Conservation (phyloP, 2,888 invertebrate species). For the Conops quadrifasciatus region DNA sequence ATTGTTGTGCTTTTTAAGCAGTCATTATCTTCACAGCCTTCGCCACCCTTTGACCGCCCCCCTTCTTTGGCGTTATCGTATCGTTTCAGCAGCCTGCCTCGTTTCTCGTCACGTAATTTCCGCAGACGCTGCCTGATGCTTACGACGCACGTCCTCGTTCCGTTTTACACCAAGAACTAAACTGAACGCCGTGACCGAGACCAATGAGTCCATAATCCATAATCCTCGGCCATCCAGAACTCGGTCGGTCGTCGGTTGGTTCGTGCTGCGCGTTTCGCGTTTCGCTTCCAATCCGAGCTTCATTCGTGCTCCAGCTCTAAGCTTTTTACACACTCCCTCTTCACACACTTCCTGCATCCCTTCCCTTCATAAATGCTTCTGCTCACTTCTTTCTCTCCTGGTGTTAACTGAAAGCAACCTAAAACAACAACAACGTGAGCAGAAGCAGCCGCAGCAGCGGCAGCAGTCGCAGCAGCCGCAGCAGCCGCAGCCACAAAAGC, state of each 20-base stretch:
- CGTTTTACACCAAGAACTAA: slow-evolving; percentile 22
- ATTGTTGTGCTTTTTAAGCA: not conserved
- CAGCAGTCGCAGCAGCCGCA: not conserved
- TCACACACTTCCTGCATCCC: not conserved
- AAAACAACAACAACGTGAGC: no score
- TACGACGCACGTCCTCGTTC: slow-evolving; percentile 3
- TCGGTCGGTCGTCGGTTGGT: slow-evolving; percentile 10
- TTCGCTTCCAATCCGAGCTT: slow-evolving; percentile 8
- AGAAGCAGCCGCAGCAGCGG: no score
- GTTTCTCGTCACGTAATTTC: no score
- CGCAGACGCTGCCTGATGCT: not conserved
- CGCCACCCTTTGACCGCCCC: not conserved
- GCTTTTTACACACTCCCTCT: slow-evolving; percentile 8
- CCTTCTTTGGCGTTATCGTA: no score
- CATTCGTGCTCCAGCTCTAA: slow-evolving; percentile 10
- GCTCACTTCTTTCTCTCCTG: no score
- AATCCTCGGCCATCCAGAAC: slow-evolving; percentile 12
- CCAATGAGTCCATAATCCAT: slow-evolving; percentile 24
- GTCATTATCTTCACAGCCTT: slow-evolving; percentile 7
- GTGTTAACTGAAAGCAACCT: no score
- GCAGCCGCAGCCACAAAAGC: not conserved
- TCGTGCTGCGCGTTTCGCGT: slow-evolving; percentile 1
- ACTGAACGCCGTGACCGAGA: slow-evolving; percentile 31
- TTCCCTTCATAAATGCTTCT: not conserved
- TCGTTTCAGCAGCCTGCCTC: no score